These are phyloP conservation scores for Lasaia peninsularis DNA, from an alignment of 1,140 invertebrate species.

Conservation along the genomic window DNA sequence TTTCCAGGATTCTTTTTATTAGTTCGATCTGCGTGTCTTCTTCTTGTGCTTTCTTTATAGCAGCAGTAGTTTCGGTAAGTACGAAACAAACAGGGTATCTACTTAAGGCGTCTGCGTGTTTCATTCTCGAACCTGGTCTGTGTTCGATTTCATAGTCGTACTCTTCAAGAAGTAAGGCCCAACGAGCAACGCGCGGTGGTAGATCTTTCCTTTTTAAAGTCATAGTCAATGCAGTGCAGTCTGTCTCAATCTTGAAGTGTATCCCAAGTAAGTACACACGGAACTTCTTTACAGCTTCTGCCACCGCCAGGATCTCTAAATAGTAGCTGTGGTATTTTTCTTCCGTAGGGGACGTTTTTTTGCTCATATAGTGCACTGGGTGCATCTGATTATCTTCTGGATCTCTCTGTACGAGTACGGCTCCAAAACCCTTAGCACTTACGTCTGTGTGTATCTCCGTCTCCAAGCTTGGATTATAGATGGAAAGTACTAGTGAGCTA, in stretches of 20 bases:
- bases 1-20: slow-evolving; percentile 32
- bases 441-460: slow-evolving; percentile 58
- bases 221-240: slow-evolving; percentile 49
- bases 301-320: slow-evolving; percentile 72
- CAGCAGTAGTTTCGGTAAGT: too few relatives aligned
- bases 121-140: slow-evolving; percentile 45
- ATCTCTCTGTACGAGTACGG: slow-evolving; percentile 30
- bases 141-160: slow-evolving; percentile 53
- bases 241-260: slow-evolving; percentile 66
- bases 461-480: slow-evolving; percentile 32
- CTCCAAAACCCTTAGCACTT: slow-evolving; percentile 36
- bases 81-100: too few relatives aligned
- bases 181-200: slow-evolving; percentile 30
- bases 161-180: slow-evolving; percentile 38
- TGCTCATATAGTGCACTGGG: slow-evolving; percentile 50
- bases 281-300: slow-evolving; percentile 73
- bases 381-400: slow-evolving; percentile 31
- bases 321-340: slow-evolving; percentile 67
- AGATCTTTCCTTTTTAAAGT: slow-evolving; percentile 61
- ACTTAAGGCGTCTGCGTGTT: slow-evolving; percentile 69
- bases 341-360: slow-evolving; percentile 46
- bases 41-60: too few relatives aligned
- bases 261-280: slow-evolving; percentile 29
- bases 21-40: slow-evolving; percentile 33
- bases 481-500: slow-evolving; percentile 35